Evolutionary conservation across 53 echinoderm and acorn worm genomes (phyloP), one percentile per base, ranked within the genome.

Genomic region (Astropecten irregularis): DNA sequence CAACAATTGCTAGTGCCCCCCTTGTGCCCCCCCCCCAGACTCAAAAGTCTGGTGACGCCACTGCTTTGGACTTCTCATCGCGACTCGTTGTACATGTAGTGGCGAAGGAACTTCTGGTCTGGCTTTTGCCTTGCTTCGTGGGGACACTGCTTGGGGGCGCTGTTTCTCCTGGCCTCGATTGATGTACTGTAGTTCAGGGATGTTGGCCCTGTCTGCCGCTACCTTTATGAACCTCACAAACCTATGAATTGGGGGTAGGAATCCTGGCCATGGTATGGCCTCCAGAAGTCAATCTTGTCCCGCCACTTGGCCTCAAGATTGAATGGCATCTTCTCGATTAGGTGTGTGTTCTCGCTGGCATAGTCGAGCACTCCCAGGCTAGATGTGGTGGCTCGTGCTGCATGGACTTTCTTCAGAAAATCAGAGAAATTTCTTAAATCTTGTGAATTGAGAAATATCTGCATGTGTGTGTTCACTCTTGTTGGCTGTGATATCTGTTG

Each of bases 291-390:
- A 20, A 84, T 71, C 30, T 71, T 53, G 25, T 71, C 84, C 19
- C 84, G 9, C 84, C 84, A 81, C 47, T 69, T 69, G 38, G 29
- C 23, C 53, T 87, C 79, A 25, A n/a, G n/a, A n/a, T n/a, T n/a
- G n/a, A n/a, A n/a, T n/a, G n/a, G n/a, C n/a, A n/a, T n/a, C n/a
- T n/a, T n/a, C n/a, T n/a, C n/a, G n/a, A n/a, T n/a, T n/a, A n/a
- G n/a, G n/a, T n/a, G n/a, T n/a, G n/a, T n/a, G n/a, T n/a, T n/a
- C n/a, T n/a, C n/a, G n/a, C n/a, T n/a, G n/a, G n/a, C n/a, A n/a
- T n/a, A n/a, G n/a, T n/a, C n/a, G n/a, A n/a, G n/a, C n/a, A n/a
- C n/a, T n/a, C n/a, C n/a, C n/a, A n/a, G n/a, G n/a, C n/a, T 85
- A 0, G 42, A 49, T 20, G 49, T 51, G 3, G 69, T 61, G 14